phyloP scores from a whole-genome alignment of 2,113 vertebrate genomes.

The Colistium nudipinnis region DNA sequence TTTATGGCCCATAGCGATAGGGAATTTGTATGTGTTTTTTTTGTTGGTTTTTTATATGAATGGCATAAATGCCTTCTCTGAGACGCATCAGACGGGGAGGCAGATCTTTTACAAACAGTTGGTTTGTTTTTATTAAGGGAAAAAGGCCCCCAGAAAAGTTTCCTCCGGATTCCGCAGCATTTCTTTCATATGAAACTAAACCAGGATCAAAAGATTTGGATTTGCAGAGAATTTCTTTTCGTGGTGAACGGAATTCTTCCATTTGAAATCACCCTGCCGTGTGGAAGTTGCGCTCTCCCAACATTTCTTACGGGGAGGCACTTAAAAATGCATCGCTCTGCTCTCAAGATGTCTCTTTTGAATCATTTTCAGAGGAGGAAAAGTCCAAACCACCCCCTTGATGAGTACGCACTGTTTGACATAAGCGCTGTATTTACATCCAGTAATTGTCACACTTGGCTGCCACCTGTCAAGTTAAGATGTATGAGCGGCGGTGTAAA shows the following conservation, averaged over 20 bases:
- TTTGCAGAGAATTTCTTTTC: constrained; percentile 13
- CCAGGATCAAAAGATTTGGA: constrained; percentile 12
- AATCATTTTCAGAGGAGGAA: constrained; percentile 66
- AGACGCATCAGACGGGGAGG: constrained; percentile 55
- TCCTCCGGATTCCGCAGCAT: constrained; percentile 6
- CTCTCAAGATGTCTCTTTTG: constrained; percentile 64
- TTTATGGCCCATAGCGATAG: background rate
- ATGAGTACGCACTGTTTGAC: constrained; percentile 65
- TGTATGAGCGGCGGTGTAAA: constrained; percentile 78
- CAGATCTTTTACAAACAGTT: constrained; percentile 57
- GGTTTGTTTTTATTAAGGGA: constrained; percentile 38
- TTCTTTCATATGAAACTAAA: constrained; percentile 22
- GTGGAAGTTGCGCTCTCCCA: constrained; percentile 23
- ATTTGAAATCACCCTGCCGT: constrained; percentile 44
- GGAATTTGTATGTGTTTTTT: background rate
- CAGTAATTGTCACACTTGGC: constrained; percentile 77
- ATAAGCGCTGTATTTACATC: constrained; percentile 70
- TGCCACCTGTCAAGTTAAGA: constrained; percentile 84
- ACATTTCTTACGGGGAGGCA: constrained; percentile 31
- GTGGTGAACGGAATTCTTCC: constrained; percentile 29
- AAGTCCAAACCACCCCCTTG: constrained; percentile 67
- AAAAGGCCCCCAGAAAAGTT: background rate
- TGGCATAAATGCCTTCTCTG: constrained; percentile 64
- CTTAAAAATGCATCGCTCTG: constrained; percentile 50
- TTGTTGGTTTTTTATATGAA: no score